phyloP scores from a whole-genome alignment of 2,888 invertebrate genomes.

The Cantharis nigra region DNA sequence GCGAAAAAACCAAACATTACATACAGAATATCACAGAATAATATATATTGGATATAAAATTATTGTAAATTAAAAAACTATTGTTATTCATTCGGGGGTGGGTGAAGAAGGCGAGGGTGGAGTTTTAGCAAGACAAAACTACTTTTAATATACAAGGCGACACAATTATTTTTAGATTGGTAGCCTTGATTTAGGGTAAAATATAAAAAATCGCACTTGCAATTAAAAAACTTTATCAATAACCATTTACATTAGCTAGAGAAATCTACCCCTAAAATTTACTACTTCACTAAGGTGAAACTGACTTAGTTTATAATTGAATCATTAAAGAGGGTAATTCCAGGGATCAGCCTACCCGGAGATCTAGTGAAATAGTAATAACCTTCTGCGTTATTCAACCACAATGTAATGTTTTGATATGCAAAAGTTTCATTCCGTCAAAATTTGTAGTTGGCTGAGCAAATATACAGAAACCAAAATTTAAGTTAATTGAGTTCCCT shows the following conservation, averaged over 20 bases:
- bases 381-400: background rate
- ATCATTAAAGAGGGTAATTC: background rate
- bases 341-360: background rate
- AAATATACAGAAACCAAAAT: background rate
- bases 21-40: background rate
- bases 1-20: background rate
- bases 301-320: background rate
- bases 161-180: background rate
- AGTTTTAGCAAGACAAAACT: background rate
- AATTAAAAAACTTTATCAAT: background rate
- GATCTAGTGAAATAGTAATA: background rate
- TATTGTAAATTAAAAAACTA: background rate
- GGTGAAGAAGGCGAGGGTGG: background rate
- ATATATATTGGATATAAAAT: background rate
- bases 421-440: background rate
- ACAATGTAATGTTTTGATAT: background rate
- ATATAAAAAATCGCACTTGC: background rate
- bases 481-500: background rate
- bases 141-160: background rate
- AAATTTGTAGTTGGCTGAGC: background rate
- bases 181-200: background rate
- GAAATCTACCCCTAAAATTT: background rate
- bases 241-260: background rate
- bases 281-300: background rate
- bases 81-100: background rate